A percentile compares a stretch with the other conserved stretches of the same genome.
phyloP scores from a whole-genome alignment of 1,140 invertebrate genomes.

The Psilanteris sp. region DNA sequence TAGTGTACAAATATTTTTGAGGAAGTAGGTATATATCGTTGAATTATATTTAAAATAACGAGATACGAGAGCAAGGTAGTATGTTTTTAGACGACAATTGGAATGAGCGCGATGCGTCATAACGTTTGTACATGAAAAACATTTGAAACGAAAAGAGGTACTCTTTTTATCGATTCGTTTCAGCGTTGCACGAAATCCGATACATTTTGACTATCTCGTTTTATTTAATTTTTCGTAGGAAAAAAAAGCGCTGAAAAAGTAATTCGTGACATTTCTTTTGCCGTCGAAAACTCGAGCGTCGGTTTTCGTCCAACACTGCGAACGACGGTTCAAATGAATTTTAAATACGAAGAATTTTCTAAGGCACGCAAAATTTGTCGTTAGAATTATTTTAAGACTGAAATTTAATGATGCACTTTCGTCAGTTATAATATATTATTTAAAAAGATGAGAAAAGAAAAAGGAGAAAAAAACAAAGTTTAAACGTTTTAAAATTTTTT shows the following conservation, averaged over 20 bases:
- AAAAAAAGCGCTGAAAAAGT: too few species aligned
- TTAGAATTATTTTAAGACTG: slow-evolving; percentile 53
- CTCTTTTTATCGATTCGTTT: slow-evolving; percentile 19
- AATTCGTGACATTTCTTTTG: background rate
- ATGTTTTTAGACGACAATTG: slow-evolving; percentile 55
- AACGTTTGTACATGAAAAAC: slow-evolving; percentile 54
- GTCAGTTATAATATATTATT: slow-evolving; percentile 20
- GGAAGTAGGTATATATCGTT: slow-evolving; percentile 69
- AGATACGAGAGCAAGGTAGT: slow-evolving; percentile 68
- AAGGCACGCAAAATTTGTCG: slow-evolving; percentile 15
- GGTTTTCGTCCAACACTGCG: slow-evolving; percentile 25
- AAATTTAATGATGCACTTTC: slow-evolving; percentile 30
- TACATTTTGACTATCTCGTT: too few species aligned
- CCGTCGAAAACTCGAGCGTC: background rate
- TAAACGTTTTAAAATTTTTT: too few species aligned
- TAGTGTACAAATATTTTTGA: slow-evolving; percentile 80
- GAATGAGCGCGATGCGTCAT: slow-evolving; percentile 40
- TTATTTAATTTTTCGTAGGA: too few species aligned
- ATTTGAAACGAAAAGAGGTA: slow-evolving; percentile 15
- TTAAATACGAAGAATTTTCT: slow-evolving; percentile 14
- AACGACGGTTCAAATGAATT: background rate
- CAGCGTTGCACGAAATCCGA: slow-evolving; percentile 24
- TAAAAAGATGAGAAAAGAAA: background rate
- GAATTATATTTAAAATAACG: slow-evolving; percentile 71
- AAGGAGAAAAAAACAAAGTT: too few species aligned